A percentile compares a stretch with the other conserved stretches of the same genome.
These are phyloP conservation scores for Zaprionus lineosus DNA, from an alignment of 2,888 invertebrate species.

Conservation along the genomic window DNA sequence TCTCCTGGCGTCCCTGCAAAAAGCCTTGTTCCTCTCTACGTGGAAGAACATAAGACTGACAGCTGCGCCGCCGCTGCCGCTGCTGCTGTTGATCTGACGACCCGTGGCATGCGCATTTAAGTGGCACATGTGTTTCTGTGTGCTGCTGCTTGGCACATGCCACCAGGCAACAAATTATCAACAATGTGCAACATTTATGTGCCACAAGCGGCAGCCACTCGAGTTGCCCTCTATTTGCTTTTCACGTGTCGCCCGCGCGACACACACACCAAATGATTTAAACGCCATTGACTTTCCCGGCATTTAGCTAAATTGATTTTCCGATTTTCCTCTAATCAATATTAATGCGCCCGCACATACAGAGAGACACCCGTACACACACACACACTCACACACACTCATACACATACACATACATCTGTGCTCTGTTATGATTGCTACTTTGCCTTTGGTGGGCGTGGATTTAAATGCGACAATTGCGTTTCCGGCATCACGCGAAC, in stretches of 20 bases:
- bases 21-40: no score
- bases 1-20: no score
- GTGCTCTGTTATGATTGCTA: constrained; percentile 3
- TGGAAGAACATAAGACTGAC: constrained; percentile 57
- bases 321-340: constrained; percentile 57
- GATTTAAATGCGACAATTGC: constrained; percentile 65
- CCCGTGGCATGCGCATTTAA: constrained; percentile 64
- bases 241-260: constrained; percentile 57
- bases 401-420: constrained; percentile 3
- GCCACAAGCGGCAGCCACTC: constrained; percentile 27
- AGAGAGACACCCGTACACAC: constrained; percentile 3
- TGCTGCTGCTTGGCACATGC: constrained; percentile 50
- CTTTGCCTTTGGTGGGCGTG: constrained; percentile 57
- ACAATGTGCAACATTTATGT: constrained; percentile 38
- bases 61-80: constrained; percentile 53
- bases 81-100: constrained; percentile 34
- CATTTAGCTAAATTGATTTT: constrained; percentile 62
- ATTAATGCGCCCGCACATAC: constrained; percentile 50
- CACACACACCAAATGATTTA: constrained; percentile 38
- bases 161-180: constrained; percentile 45
- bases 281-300: constrained; percentile 42
- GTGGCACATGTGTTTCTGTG: constrained; percentile 75
- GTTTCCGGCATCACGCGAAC: constrained; percentile 66
- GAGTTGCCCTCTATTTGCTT: constrained; percentile 59
- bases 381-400: neutral